Percentiles rank a stretch among this genome's conserved stretches.
These are phyloP conservation scores for Adelphocoris suturalis DNA, from an alignment of 2,888 invertebrate genomes.

Conservation along the genomic window DNA sequence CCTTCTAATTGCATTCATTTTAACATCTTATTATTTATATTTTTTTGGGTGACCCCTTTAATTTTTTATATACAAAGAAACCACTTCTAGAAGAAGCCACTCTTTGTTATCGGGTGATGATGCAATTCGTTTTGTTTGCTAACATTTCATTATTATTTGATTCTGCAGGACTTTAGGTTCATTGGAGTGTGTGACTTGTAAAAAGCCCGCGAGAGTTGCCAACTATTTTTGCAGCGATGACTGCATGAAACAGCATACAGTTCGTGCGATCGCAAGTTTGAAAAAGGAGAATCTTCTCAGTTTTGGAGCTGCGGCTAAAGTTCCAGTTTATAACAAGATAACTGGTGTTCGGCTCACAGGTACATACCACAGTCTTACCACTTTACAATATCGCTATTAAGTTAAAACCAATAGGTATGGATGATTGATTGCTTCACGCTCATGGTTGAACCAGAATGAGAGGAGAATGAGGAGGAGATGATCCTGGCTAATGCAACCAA, in stretches of 20 bases:
- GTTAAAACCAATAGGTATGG: no score
- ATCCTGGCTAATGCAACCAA: no score
- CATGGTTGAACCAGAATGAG: no score
- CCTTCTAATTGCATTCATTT: no score
- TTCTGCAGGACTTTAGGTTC: slow-evolving; percentile 72
- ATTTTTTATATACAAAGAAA: no score
- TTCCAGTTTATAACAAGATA: slow-evolving; percentile 91
- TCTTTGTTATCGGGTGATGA: no score
- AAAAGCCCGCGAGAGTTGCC: slow-evolving; percentile 86
- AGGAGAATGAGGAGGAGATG: no score
- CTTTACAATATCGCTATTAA: neutral
- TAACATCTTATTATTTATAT: no score
- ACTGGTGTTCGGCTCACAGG: slow-evolving; percentile 84
- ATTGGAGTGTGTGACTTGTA: slow-evolving; percentile 87
- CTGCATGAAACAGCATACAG: slow-evolving; percentile 91
- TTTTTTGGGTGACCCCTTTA: no score
- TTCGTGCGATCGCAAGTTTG: slow-evolving; percentile 75
- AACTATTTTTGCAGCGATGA: slow-evolving; percentile 94
- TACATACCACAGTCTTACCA: slow-evolving; percentile 69
- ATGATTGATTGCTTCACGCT: no score
- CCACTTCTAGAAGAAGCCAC: no score
- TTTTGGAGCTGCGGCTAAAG: slow-evolving; percentile 77
- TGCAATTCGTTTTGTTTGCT: no score
- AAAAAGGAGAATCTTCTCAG: slow-evolving; percentile 72
- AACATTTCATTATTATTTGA: neutral